Evolutionary conservation across 2,888 invertebrate genomes (phyloP), one percentile per base, ranked within the genome.

Genomic region (Xanthia togata): DNA sequence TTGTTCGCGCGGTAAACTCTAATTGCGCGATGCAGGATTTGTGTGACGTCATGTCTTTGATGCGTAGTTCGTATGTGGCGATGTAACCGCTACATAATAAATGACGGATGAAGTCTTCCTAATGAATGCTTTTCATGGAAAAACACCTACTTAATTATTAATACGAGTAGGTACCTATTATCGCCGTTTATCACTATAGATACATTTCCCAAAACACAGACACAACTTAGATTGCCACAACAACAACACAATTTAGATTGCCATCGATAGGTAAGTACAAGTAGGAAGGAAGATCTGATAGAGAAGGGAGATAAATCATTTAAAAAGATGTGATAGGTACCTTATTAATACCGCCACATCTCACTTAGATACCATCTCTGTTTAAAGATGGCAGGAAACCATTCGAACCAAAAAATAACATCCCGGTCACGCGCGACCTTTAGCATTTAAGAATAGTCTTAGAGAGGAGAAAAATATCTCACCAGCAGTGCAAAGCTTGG

Each of bases 401-500:
- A 14, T 62, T n/a, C 9, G 9, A 8, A 59, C 3, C 23, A 53
- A 20, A 20, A 62, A 23, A 63, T 9, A 4, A 0, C 20, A 9
- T 5, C 2, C 23, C 31, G 9, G 26, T 44, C 57, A 41, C 41
- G 9, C 31, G n/a, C n/a, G n/a, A 23, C 23, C 2, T 4, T 44
- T 8, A 20, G 35, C 35, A 38, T 38, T 73, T 0, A 41, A 20
- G 9, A 47, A 38, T 20, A 20, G 20, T 6, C 26, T 12, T 31
- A 44, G 14, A 35, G 3, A 47, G 44, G 14, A n/a, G 20, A n/a
- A 44, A 9, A 14, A 17, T 31, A 53, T 26, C 73, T 96, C 93
- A 99, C 99, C 99, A 93, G 99, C 99, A 86, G 99, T 99, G 96
- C 99, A 99, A 44, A 99, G 98, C 91, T 98, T 97, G 87, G 98